Base-by-base conservation (phyloP, 30 jellyfish, hydroid and myxozoan genomes). In the Aurelia aurita complex sp. Pacific region DNA sequence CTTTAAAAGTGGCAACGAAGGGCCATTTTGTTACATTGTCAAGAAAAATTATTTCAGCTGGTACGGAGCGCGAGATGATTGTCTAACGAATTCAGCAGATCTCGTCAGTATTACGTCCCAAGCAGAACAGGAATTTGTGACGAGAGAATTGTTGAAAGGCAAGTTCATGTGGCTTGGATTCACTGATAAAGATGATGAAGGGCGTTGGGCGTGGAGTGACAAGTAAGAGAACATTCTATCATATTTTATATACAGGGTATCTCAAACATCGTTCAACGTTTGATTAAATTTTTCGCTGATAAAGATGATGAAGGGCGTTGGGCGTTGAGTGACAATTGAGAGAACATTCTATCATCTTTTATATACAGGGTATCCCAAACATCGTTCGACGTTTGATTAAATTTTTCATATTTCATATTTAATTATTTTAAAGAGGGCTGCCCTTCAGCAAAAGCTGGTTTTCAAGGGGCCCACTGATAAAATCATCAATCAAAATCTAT, bases 161-260 rank as follows among this genome's bases (percentile, higher is more conserved):
- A 81, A 90, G 5, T 94, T 73, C 67, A 85, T 90, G 92, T 94
- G 98, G 98, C 88, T 94, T 83, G 98, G 98, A n/a, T 88, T 88
- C 86, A 88, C 98, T 17, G 98, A 94, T 85, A 82, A 78, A 73
- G 97, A 87, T 36, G 66, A 53, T 73, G 98, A 94, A 67, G 98
- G 98, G 32, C 64, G 95, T 29, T 94, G 98, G 98, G 97, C 97
- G 1, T 94, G 98, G 98, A 94, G 97, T 74, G 98, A 94, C 94
- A 94, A 88, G 98, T 94, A 73, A 76, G 97, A 33, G 13, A 11
- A 16, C 16, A 4, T n/a, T 10, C 13, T 63, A 10, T 6, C 3
- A 5, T 63, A 7, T 63, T 13, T 10, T n/a, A 14, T 29, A 40
- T 17, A 10, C 66, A 15, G 33, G 5, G 60, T 69, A 7, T 32